Base-by-base conservation (phyloP, 2,797 vertebrate genomes). In the Cyprinodon diabolis region DNA sequence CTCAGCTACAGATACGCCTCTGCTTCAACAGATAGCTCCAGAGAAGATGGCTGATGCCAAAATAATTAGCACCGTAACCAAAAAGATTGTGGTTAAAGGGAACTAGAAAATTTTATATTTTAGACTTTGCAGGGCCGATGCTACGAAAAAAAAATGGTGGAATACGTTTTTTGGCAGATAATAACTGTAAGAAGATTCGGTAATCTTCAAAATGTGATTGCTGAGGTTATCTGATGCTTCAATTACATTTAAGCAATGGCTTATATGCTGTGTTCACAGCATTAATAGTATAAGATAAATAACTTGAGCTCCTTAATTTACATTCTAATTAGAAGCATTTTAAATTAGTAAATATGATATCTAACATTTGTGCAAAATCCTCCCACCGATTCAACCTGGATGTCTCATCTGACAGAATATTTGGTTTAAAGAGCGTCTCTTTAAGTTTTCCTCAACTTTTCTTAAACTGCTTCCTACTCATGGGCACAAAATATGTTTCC, bases 341-440 rank as follows among this genome's bases (percentile, higher is more conserved):
- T 5, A n/a, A 35, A 62, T 21, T 13, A 13, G 11, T 45, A 45
- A 14, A 45, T 65, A 43, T 45, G 25, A 23, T 10, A 45, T 65
- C 21, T 45, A 45, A 43, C 62, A 23, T 65, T 43, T 25, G 55
- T 56, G 1, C n/a, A 56, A 25, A 56, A 23, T 15, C 19, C 62
- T 13, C 62, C 62, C 62, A 65, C 62, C 7, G 62, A 45, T 14
- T 13, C 62, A 65, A 65, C 62, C 62, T 65, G 21, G 21, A 65
- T 45, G 40, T 23, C 21, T 65, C 11, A 14, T 45, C 40, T 14
- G 6, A 45, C 62, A 43, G n/a, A 55, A 55, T 15, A 19, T 1
- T 5, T 23, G 12, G 47, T 37, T 21, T 3, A 3, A 17, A 13
- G 21, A 48, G 35, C 1, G 15, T 67, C 15, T 68, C 19, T 57